A percentile compares a stretch with the other conserved stretches of the same genome.
Evolutionary conservation across 2,113 vertebrate species (phyloP).

Genomic region (Pterophyllum scalare): DNA sequence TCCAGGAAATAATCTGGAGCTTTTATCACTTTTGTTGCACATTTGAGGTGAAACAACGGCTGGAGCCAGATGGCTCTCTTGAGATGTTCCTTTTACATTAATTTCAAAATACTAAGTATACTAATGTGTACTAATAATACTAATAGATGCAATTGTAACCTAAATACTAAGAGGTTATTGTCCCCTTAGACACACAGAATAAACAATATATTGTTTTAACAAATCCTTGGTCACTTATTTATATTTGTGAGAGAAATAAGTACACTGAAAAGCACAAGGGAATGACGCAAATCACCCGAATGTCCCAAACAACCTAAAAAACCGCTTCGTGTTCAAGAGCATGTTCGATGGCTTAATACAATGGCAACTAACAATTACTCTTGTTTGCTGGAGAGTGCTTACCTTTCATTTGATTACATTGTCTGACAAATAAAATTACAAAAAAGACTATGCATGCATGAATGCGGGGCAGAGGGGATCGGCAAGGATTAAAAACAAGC

Average conservation of each 20-base stretch:
- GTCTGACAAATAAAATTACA: slow-evolving; percentile 62
- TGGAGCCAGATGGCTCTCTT: slow-evolving; percentile 21
- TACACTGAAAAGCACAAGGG: slow-evolving; percentile 3
- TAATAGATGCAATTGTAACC: not conserved
- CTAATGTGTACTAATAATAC: too few relatives aligned
- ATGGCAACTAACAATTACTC: slow-evolving; percentile 55
- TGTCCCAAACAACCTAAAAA: slow-evolving; percentile 26
- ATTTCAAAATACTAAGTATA: not conserved
- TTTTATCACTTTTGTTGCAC: slow-evolving; percentile 31
- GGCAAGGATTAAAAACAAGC: slow-evolving; percentile 60
- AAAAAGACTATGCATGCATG: slow-evolving; percentile 30
- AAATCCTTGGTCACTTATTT: slow-evolving; percentile 7
- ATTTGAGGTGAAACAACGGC: slow-evolving; percentile 19
- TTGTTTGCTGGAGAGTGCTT: slow-evolving; percentile 69
- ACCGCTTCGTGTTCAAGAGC: slow-evolving; percentile 45
- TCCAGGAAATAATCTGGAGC: slow-evolving; percentile 37
- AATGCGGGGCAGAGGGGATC: slow-evolving; percentile 29
- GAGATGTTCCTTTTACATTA: not conserved
- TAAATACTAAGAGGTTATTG: not conserved
- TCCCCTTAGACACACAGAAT: not conserved
- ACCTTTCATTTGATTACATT: slow-evolving; percentile 62
- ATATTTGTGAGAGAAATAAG: slow-evolving; percentile 3
- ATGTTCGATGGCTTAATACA: slow-evolving; percentile 49
- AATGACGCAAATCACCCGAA: slow-evolving; percentile 49
- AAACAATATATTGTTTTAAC: not conserved